phyloP scores from a whole-genome alignment of 2,113 vertebrate genomes.

The Meriones unguiculatus region DNA sequence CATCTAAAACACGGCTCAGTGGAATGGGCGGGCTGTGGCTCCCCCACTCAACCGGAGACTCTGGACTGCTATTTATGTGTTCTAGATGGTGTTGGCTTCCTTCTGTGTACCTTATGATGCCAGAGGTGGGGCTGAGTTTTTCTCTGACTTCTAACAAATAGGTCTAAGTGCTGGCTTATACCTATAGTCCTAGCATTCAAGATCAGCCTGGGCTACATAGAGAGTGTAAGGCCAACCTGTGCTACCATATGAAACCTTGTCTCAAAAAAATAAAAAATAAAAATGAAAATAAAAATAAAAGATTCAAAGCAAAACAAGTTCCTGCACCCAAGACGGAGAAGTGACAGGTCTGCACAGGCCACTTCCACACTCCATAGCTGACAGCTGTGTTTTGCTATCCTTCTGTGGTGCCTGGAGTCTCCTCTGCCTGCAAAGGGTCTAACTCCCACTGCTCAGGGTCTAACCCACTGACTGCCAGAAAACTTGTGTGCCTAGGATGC shows the following conservation, averaged over 20 bases:
- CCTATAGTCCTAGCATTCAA: neutral
- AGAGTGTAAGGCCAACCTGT: neutral
- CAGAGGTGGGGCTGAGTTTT: neutral
- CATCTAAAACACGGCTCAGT: neutral
- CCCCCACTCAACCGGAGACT: neutral
- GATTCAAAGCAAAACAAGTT: neutral
- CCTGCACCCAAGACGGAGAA: neutral
- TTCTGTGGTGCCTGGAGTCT: neutral
- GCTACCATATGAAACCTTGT: neutral
- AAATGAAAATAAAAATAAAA: neutral
- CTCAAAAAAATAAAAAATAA: neutral
- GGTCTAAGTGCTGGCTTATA: neutral
- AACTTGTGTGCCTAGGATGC: neutral
- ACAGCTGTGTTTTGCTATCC: neutral
- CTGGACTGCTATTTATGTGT: neutral
- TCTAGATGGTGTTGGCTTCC: neutral
- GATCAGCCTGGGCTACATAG: neutral
- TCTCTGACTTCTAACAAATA: conserved; percentile 20
- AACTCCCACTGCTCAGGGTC: neutral
- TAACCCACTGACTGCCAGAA: neutral
- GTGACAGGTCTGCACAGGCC: neutral
- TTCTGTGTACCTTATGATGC: conserved; percentile 38
- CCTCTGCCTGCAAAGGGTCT: neutral
- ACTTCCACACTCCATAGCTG: neutral
- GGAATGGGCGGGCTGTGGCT: neutral